Percentiles rank a stretch among this genome's conserved stretches.
Conservation (phyloP, 2,888 invertebrate species). For the Chalcis sispes region DNA sequence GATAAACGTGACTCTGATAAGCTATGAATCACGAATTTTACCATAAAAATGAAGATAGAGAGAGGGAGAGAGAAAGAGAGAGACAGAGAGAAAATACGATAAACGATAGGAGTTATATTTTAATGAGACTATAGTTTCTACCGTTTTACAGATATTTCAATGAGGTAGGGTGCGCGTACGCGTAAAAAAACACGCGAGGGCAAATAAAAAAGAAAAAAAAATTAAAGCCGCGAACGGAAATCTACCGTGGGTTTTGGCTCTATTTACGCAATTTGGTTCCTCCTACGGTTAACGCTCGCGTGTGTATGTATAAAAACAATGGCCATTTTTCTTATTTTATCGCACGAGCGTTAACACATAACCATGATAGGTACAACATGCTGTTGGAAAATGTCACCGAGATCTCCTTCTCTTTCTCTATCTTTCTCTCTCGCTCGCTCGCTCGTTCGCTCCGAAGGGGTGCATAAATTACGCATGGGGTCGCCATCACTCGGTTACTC, state of each 20-base stretch:
- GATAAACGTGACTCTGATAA: conserved; percentile 50
- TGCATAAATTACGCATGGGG: conserved; percentile 54
- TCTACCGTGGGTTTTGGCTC: too few species aligned
- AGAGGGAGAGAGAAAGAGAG: not conserved
- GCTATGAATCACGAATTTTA: conserved; percentile 43
- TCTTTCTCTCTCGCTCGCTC: conserved; percentile 20
- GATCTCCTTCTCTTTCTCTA: not conserved
- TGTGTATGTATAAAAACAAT: conserved; percentile 19
- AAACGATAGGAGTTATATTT: too few species aligned
- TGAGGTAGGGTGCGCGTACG: not conserved
- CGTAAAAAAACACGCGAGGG: too few species aligned
- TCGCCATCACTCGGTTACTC: conserved; percentile 40
- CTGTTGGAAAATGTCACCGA: conserved; percentile 47
- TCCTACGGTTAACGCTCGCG: not conserved
- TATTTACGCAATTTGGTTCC: too few species aligned
- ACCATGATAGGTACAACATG: conserved; percentile 45
- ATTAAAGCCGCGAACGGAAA: too few species aligned
- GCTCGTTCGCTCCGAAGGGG: conserved; percentile 44
- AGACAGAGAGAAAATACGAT: conserved; percentile 10
- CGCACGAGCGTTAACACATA: conserved; percentile 14
- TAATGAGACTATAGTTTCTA: conserved; percentile 41
- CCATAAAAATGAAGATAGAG: conserved; percentile 17
- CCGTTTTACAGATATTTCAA: not conserved
- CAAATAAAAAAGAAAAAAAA: too few species aligned
- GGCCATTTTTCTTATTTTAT: conserved; percentile 48